Evolutionary conservation across 2,797 vertebrate genomes (phyloP).

Genomic region (Poliocrania exsul): DNA sequence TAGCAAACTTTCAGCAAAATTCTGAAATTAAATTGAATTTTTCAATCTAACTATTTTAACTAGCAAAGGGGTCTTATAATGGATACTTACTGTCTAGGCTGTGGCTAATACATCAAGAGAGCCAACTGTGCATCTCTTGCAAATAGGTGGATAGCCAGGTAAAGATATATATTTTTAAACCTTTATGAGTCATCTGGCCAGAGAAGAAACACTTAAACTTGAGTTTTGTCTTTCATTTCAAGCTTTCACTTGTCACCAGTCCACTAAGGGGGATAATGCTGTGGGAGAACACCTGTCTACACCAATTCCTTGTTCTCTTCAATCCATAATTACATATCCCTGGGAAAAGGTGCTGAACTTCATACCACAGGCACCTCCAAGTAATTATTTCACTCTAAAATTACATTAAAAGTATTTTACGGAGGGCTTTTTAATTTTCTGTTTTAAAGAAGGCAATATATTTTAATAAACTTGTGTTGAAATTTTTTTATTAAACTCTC

Average conservation of each 20-base stretch:
- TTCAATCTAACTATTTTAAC: not conserved
- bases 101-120: not conserved
- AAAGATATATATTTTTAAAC: not conserved
- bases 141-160: not conserved
- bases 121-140: not conserved
- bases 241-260: not conserved
- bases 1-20: not conserved
- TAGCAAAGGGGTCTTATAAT: not conserved
- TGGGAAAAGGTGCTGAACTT: not conserved
- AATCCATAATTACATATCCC: not conserved
- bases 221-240: constrained; percentile 6
- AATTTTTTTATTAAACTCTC: not conserved
- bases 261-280: not conserved
- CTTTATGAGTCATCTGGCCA: not conserved
- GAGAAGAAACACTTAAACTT: not conserved
- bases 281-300: constrained; percentile 17
- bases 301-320: not conserved
- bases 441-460: not conserved
- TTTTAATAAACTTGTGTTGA: not conserved
- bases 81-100: not conserved
- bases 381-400: constrained; percentile 11
- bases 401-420: not conserved
- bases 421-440: not conserved
- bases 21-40: not conserved
- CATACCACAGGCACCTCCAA: not conserved